Evolutionary conservation across 2,113 vertebrate species (phyloP).

Genomic region (Chloroceryle aenea): DNA sequence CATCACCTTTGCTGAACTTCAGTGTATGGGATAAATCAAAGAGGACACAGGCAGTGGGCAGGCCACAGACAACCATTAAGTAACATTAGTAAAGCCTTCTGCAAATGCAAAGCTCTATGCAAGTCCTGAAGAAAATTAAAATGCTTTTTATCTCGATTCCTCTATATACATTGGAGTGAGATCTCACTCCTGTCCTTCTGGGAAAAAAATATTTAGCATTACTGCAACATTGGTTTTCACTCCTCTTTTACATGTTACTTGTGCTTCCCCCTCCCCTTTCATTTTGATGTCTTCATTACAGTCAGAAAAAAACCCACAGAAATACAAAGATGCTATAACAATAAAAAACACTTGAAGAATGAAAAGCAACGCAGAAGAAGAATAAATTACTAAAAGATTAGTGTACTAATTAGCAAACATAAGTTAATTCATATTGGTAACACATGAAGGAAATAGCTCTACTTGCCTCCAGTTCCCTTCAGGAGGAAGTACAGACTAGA

Average conservation of each 20-base stretch:
- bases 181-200: background rate
- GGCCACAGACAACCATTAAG: background rate
- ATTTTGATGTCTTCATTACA: background rate
- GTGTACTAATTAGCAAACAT: background rate
- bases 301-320: background rate
- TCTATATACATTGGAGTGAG: background rate
- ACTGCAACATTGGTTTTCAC: background rate
- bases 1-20: background rate
- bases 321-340: background rate
- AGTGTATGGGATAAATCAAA: constrained; percentile 2
- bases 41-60: background rate
- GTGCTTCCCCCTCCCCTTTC: fast-evolving
- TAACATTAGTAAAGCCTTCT: background rate
- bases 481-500: background rate
- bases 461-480: background rate
- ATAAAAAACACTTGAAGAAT: background rate
- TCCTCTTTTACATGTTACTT: background rate
- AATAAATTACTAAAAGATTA: background rate
- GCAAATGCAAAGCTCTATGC: background rate
- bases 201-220: background rate
- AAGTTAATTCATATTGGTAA: background rate
- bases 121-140: background rate
- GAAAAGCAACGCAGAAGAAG: background rate
- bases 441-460: background rate
- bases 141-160: background rate